Evolutionary conservation across 2,113 vertebrate genomes (phyloP), one percentile per base, ranked within the genome.

Genomic region (Sprattus sprattus): DNA sequence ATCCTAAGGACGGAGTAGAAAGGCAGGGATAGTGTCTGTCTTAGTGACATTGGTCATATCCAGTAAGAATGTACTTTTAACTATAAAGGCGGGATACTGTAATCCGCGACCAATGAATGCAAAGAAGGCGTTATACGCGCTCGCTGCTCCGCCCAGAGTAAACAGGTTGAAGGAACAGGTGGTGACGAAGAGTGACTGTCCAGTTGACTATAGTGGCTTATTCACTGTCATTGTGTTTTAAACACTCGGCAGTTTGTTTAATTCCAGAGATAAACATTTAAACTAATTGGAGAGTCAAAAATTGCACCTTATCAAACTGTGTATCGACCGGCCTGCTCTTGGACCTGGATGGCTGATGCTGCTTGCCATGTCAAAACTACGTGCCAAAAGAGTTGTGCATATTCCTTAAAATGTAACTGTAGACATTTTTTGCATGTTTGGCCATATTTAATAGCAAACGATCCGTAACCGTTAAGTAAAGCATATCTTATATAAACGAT

Each of bases 101-200:
- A 81, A 82, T 45, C 5, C 20, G 78, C 6, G 52, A 84, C 93
- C 93, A 94, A 94, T 93, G 83, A 71, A 1, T 4, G 5, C n/a
- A 0, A 71, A 80, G 28, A 54, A 10, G 85, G 89, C 22, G 87
- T 85, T 84, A 45, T 39, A 39, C 39, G 39, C 46, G 1, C 45
- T 32, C 32, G 15, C 71, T 39, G 71, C 28, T 11, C 71, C 20
- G 57, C 3, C 81, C 47, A 78, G 54, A 49, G 28, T 71, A 67
- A 75, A 82, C 64, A 85, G 87, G 75, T 87, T 85, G 57, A 80
- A 57, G 84, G 86, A 92, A 91, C 92, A 94, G 92, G 92, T 91
- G 90, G 86, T 92, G 91, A 93, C 87, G 87, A 86, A 88, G 50
- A 32, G 81, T 45, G 28, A 84, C 71, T 81, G 47, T 47, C 60